These are phyloP conservation scores for Oscarella lobularis DNA, from an alignment of 37 sponge, comb jelly and placozoan species.

Conservation along the genomic window DNA sequence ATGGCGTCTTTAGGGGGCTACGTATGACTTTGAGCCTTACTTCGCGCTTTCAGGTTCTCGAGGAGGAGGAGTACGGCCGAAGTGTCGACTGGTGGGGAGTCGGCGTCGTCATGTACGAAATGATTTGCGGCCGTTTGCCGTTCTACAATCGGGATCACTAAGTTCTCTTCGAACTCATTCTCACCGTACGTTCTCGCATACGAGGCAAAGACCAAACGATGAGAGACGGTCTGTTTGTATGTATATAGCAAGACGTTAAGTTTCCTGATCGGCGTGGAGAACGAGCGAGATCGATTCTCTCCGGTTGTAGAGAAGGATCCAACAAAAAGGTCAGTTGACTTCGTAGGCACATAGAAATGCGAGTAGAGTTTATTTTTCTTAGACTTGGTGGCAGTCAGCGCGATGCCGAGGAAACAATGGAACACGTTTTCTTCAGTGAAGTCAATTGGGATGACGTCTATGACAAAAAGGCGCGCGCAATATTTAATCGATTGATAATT, in stretches of 20 bases:
- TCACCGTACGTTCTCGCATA: no score
- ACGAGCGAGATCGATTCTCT: conserved; percentile 41
- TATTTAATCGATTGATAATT: no score
- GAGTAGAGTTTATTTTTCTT: no score
- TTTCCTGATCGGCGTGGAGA: conserved; percentile 70
- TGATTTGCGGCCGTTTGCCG: conserved; percentile 96
- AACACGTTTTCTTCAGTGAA: conserved; percentile 31
- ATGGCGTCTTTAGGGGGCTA: no score
- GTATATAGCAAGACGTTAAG: conserved; percentile 81
- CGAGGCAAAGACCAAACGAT: no score
- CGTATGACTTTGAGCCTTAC: no score
- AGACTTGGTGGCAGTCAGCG: conserved; percentile 66
- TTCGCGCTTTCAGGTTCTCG: no score
- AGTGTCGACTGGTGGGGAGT: conserved; percentile 99
- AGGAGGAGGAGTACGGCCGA: conserved; percentile 91
- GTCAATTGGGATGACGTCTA: background rate
- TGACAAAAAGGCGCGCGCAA: background rate
- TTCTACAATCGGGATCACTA: conserved; percentile 90
- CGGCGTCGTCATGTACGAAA: no score
- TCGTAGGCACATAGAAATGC: no score
- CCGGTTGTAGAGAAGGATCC: conserved; percentile 82
- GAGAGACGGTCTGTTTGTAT: no score
- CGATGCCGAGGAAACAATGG: conserved; percentile 69
- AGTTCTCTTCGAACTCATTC: conserved; percentile 75
- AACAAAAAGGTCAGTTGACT: no score